phyloP scores from a whole-genome alignment of 2,888 invertebrate species.

The Ernsta delagoae region DNA sequence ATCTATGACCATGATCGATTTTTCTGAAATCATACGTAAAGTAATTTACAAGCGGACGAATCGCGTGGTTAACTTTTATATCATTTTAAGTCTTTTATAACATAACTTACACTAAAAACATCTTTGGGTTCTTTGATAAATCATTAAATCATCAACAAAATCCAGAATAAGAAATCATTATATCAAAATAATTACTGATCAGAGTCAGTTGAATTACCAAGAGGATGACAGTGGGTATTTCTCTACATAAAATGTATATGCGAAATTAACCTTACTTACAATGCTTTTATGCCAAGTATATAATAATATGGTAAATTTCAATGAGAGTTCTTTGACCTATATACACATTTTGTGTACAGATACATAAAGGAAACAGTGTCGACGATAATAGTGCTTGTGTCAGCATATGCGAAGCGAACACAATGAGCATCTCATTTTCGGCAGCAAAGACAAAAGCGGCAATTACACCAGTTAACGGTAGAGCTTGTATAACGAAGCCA shows the following conservation, averaged over 20 bases:
- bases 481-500: constrained; percentile 38
- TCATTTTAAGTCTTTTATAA: neutral
- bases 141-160: neutral
- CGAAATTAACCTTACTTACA: too few relatives aligned
- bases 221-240: too few relatives aligned
- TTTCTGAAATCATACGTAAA: constrained; percentile 45
- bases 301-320: constrained; percentile 9
- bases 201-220: too few relatives aligned
- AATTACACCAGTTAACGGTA: constrained; percentile 67
- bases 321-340: constrained; percentile 49
- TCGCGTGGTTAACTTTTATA: neutral
- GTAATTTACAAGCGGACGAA: neutral
- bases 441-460: constrained; percentile 75
- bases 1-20: constrained; percentile 39
- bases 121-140: neutral
- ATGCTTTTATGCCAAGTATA: too few relatives aligned
- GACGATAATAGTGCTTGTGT: constrained; percentile 57
- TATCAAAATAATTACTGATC: too few relatives aligned
- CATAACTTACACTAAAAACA: too few relatives aligned
- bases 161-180: too few relatives aligned
- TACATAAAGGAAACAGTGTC: constrained; percentile 38
- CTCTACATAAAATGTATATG: too few relatives aligned
- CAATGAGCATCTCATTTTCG: constrained; percentile 74
- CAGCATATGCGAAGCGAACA: constrained; percentile 60
- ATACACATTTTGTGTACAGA: constrained; percentile 45